These are phyloP conservation scores for Cossypha caffra DNA, from an alignment of 2,797 vertebrate genomes.

Conservation along the genomic window DNA sequence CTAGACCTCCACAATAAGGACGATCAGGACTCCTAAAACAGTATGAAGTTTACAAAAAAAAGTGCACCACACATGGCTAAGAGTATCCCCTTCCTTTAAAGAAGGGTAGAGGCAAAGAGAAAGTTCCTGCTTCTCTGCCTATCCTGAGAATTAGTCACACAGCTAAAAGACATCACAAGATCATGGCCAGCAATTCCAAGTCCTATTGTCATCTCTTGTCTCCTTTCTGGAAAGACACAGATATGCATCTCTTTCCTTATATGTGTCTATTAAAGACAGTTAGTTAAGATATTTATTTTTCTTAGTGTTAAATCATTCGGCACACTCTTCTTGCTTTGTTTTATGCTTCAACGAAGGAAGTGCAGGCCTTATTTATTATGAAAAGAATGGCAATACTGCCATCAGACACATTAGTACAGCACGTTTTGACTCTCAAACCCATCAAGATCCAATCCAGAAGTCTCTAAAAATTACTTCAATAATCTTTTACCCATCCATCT, in stretches of 20 bases:
- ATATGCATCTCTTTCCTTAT: neutral
- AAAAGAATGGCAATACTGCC: neutral
- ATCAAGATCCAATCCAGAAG: neutral
- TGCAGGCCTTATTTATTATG: neutral
- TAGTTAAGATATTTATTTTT: neutral
- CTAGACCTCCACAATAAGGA: neutral
- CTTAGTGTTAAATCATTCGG: neutral
- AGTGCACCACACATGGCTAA: rapidly evolving
- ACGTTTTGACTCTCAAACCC: neutral
- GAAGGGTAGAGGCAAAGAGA: neutral
- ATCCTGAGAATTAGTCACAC: neutral
- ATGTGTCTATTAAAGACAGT: neutral
- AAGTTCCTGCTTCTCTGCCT: neutral
- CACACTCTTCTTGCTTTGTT: neutral
- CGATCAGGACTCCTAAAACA: neutral
- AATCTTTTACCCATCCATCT: neutral
- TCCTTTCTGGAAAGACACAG: neutral
- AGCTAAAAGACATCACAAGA: rapidly evolving
- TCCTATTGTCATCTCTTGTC: neutral
- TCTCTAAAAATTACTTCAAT: neutral
- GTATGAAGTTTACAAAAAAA: neutral
- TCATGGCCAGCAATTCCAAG: neutral
- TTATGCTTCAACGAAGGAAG: neutral
- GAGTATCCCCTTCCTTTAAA: neutral
- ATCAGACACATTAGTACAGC: neutral